A percentile compares a stretch with the other conserved stretches of the same genome.
Conservation (phyloP, 2,888 invertebrate genomes). For the Drosophila fulvimacula region DNA sequence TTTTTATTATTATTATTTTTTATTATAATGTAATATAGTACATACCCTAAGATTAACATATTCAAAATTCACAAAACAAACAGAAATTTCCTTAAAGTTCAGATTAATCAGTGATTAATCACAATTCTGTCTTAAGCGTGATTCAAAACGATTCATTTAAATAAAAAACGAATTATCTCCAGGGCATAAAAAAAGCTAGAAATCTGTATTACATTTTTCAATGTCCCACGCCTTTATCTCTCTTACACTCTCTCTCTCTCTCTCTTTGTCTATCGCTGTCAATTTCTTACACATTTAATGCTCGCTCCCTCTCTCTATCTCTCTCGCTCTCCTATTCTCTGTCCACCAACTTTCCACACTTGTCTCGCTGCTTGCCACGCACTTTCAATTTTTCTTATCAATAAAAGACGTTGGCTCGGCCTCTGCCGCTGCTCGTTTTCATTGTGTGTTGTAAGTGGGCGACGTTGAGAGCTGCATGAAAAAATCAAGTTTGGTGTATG, state of each 20-base stretch:
- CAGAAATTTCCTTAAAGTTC: not conserved
- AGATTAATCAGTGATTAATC: not conserved
- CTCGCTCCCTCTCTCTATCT: not conserved
- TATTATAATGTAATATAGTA: not conserved
- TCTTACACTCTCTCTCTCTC: not conserved
- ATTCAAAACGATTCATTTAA: not conserved
- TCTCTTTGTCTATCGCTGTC: not conserved
- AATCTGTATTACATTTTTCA: slow-evolving; percentile 9
- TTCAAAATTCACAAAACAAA: not conserved
- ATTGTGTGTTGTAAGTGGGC: slow-evolving; percentile 69
- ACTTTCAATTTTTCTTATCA: slow-evolving; percentile 76
- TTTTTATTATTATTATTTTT: no score
- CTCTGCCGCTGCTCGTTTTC: slow-evolving; percentile 10
- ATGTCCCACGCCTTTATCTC: slow-evolving; percentile 10
- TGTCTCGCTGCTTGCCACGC: slow-evolving; percentile 50
- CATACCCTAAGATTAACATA: no score
- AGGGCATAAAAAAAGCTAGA: not conserved
- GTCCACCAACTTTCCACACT: slow-evolving; percentile 22
- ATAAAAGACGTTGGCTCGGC: slow-evolving; percentile 50
- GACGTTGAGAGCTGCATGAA: slow-evolving; percentile 28
- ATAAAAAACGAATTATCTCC: slow-evolving; percentile 7
- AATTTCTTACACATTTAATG: slow-evolving; percentile 1
- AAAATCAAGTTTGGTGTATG: not conserved
- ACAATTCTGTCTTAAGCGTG: not conserved
- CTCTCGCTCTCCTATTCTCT: not conserved